Evolutionary conservation across 1,140 invertebrate genomes (phyloP).

Genomic region (Drosophila kepulauana): DNA sequence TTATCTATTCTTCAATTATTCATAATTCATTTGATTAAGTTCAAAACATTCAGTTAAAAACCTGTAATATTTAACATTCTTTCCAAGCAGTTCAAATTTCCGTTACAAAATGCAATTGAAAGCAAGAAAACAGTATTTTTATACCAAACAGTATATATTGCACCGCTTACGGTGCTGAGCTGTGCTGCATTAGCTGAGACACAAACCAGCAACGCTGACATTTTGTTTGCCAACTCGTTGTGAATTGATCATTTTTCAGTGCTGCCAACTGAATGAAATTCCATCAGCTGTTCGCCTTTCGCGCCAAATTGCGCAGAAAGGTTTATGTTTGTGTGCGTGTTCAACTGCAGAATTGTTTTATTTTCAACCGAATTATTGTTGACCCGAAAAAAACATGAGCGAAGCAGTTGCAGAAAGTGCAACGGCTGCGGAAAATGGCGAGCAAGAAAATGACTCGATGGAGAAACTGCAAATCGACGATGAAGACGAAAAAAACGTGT

Average conservation of each 20-base stretch:
- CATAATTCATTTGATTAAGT: too few species aligned
- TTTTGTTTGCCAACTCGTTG: background rate
- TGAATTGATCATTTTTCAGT: background rate
- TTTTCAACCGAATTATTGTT: constrained; percentile 36
- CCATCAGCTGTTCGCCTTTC: constrained; percentile 46
- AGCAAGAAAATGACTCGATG: constrained; percentile 63
- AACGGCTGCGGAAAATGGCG: constrained; percentile 59
- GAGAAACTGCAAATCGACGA: constrained; percentile 71
- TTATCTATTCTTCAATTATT: too few species aligned
- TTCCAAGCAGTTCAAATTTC: too few species aligned
- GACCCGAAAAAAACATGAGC: constrained; percentile 69
- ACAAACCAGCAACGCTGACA: constrained; percentile 3
- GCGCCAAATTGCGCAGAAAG: constrained; percentile 61
- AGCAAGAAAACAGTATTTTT: too few species aligned
- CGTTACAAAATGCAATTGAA: too few species aligned
- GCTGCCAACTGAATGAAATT: constrained; percentile 25
- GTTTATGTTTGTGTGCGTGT: constrained; percentile 47
- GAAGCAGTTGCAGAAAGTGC: constrained; percentile 63
- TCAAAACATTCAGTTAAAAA: too few species aligned
- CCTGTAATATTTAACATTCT: too few species aligned
- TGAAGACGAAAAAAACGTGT: constrained; percentile 71
- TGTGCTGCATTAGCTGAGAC: background rate
- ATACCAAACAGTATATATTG: too few species aligned
- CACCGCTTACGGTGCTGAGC: too few species aligned
- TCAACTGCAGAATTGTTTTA: constrained; percentile 50